A percentile compares a stretch with the other conserved stretches of the same genome.
Conservation (phyloP, 2,113 vertebrate species). For the Gnathonemus echidnorhynchus region DNA sequence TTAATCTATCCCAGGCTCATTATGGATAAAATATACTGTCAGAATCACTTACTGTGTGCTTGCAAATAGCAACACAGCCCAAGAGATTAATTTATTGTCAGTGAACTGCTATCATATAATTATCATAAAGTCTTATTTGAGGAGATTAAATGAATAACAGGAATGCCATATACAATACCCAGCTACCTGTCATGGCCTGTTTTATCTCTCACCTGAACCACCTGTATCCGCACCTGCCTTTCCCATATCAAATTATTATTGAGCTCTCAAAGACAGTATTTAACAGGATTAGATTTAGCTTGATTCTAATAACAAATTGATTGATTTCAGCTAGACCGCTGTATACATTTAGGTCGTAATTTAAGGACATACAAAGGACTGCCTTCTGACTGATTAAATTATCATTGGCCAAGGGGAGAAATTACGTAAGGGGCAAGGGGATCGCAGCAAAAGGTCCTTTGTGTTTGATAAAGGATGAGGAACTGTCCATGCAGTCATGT, state of each 20-base stretch:
- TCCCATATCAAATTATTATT: neutral
- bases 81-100: slow-evolving; percentile 27
- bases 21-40: slow-evolving; percentile 24
- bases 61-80: slow-evolving; percentile 22
- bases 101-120: slow-evolving; percentile 23
- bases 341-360: neutral
- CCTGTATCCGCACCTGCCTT: neutral
- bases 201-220: neutral
- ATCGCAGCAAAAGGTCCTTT: neutral
- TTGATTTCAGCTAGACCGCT: neutral
- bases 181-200: neutral
- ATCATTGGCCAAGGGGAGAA: neutral
- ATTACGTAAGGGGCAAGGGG: neutral
- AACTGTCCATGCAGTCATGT: neutral
- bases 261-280: neutral
- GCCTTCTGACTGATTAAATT: neutral
- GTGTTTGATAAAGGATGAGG: neutral
- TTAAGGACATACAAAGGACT: neutral
- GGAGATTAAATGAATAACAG: slow-evolving; percentile 3
- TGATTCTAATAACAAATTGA: neutral
- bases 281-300: neutral
- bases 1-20: slow-evolving; percentile 19
- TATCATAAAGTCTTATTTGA: slow-evolving; percentile 27
- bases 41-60: slow-evolving; percentile 18
- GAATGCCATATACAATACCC: slow-evolving; percentile 12